Conservation (phyloP, 2,113 vertebrate species). For the Montifringilla adamsi region DNA sequence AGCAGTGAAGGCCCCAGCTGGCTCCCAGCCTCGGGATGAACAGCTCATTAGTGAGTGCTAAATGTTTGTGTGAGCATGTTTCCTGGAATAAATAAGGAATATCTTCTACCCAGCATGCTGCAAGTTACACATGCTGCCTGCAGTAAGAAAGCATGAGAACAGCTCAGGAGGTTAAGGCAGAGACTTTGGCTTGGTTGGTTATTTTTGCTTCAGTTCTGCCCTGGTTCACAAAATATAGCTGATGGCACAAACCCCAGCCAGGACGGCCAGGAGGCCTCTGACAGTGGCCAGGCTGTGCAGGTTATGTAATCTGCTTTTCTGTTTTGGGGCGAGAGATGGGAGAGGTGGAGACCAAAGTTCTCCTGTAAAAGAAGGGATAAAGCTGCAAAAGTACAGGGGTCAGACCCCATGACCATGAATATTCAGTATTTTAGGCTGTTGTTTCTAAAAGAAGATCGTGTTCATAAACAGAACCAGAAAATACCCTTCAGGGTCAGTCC, state of each 20-base stretch:
- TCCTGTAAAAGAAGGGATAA: neutral
- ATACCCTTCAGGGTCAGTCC: neutral
- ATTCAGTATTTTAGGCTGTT: neutral
- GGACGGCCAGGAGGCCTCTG: neutral
- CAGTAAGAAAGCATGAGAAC: neutral
- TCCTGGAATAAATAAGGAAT: neutral
- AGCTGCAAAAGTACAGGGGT: neutral
- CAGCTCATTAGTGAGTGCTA: neutral
- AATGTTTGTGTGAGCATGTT: neutral
- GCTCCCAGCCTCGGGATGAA: neutral
- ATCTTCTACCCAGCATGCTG: neutral
- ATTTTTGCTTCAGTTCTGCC: constrained; percentile 6
- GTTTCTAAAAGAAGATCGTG: neutral
- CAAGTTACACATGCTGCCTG: neutral
- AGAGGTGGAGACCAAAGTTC: neutral
- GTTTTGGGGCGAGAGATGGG: neutral
- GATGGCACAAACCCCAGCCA: neutral
- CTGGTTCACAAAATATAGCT: neutral
- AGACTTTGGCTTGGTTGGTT: neutral
- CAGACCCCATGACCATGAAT: neutral
- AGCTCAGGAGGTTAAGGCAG: neutral
- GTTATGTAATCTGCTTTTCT: neutral
- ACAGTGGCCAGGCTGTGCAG: neutral
- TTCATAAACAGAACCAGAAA: neutral
- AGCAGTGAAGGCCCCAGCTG: neutral